Evolutionary conservation across 1,140 invertebrate species (phyloP), one percentile per base, ranked within the genome.

Genomic region (Pogonus chalceus): DNA sequence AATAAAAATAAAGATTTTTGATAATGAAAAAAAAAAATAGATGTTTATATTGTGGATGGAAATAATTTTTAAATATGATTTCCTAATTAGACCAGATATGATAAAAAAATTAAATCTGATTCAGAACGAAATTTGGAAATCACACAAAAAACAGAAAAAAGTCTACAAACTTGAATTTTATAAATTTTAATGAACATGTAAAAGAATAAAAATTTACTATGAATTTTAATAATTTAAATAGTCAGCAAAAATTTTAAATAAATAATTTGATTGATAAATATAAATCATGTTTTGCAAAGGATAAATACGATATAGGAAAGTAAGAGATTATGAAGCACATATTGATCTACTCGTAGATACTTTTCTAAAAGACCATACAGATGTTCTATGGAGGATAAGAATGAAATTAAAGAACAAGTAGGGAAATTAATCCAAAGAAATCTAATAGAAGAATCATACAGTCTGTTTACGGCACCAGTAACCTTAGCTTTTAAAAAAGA

Each of bases 401-500:
- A 59, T 39, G 64, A 67, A 53, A 68, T 67, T 48, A 62, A 65
- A 54, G 35, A 60, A 35, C 62, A 68, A 58, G 53, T 66, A 49
- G n/a, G 49, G 20, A 64, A 63, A 50, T 61, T 68, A 58, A 35
- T 67, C 7, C 52, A 68, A 1, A 59, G 56, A 51, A 57, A 63
- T 16, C 35, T 69, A 26, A 67, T 67, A 53, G 64, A 69, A 58
- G 66, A 69, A 59, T 68, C 69, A 10, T 62, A 63, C 35, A 66
- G 63, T 37, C 68, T 66, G 20, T 71, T 66, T 58, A 60, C 66
- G 9, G 63, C 65, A 35, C 67, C 69, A 47, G 61, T 68, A 23
- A 70, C 66, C 2, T 52, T 69, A 35, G 62, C 62, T 2, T 69
- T 22, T 56, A 69, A 70, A 58, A 69, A 59, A 63, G 62, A 66